Evolutionary conservation across 2,113 vertebrate species (phyloP).

Genomic region (Ciconia boyciana): DNA sequence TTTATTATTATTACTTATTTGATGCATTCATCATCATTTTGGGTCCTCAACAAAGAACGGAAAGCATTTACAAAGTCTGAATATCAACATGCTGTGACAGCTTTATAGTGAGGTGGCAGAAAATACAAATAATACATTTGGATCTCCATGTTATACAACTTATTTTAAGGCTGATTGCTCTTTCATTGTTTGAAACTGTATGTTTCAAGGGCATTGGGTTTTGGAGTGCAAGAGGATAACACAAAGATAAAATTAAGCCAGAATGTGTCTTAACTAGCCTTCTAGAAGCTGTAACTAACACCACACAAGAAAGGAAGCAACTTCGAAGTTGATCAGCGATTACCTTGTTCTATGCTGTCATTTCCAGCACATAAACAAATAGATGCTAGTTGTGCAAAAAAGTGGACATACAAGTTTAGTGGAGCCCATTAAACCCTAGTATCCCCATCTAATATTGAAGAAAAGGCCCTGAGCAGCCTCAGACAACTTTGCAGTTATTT

Average conservation of each 20-base stretch:
- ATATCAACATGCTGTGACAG: not conserved
- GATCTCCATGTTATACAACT: not conserved
- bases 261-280: not conserved
- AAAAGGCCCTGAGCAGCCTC: not conserved
- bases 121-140: not conserved
- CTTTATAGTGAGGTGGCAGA: not conserved
- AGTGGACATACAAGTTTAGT: not conserved
- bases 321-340: not conserved
- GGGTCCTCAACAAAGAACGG: not conserved
- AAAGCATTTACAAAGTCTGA: not conserved
- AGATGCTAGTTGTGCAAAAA: not conserved
- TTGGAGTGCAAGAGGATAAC: not conserved
- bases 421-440: not conserved
- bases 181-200: not conserved
- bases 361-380: not conserved
- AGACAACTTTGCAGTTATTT: not conserved
- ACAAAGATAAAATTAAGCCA: not conserved
- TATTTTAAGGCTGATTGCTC: not conserved
- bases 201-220: not conserved
- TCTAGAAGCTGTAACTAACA: not conserved
- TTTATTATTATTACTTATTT: not conserved
- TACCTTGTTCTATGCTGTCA: not conserved
- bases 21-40: not conserved
- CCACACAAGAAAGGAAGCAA: not conserved
- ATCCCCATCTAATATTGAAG: not conserved